Conservation (phyloP, 2,888 invertebrate species). For the Ptychoptera contaminata region DNA sequence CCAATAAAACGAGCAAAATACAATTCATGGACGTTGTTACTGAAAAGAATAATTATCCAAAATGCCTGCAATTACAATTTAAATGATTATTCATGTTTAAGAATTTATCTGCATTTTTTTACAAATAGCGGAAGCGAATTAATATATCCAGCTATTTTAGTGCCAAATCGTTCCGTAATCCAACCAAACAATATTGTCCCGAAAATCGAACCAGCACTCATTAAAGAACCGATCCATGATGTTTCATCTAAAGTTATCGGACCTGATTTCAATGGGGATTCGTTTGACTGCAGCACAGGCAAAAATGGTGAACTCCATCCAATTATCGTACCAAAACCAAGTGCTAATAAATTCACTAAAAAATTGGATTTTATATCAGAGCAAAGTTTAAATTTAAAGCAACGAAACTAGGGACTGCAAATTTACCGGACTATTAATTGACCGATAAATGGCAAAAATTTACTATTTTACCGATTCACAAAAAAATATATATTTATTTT, state of each 20-base stretch:
- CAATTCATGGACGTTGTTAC: background rate
- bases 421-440: no score
- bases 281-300: constrained; percentile 5
- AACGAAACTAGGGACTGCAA: no score
- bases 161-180: constrained; percentile 18
- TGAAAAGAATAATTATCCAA: background rate
- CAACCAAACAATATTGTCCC: constrained; percentile 20
- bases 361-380: no score
- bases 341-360: constrained; percentile 3
- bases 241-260: constrained; percentile 16
- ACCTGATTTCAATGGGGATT: constrained; percentile 16
- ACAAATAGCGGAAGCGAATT: constrained; percentile 24
- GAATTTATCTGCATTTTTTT: background rate
- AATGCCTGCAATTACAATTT: no score
- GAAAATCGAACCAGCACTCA: constrained; percentile 20
- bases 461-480: no score
- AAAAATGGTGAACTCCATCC: constrained; percentile 9
- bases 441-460: no score
- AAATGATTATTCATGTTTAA: background rate
- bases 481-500: no score
- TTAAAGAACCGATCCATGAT: constrained; percentile 18
- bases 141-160: constrained; percentile 18
- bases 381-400: no score
- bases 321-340: constrained; percentile 3
- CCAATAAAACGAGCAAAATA: constrained; percentile 3